Evolutionary conservation across 2,113 vertebrate species (phyloP).

Genomic region (Thermophis baileyi): DNA sequence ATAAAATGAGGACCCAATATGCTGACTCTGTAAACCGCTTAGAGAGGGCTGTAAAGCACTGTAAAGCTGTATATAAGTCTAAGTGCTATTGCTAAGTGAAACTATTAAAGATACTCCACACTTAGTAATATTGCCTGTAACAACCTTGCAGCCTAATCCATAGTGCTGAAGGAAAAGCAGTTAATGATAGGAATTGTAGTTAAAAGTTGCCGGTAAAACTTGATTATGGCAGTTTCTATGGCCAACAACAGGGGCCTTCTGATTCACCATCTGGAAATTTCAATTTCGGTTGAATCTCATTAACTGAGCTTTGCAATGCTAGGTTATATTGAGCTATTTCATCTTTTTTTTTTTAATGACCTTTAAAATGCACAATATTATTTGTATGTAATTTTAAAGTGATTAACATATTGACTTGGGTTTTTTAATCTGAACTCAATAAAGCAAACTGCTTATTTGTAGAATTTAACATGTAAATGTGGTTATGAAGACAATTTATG

Average conservation of each 20-base stretch:
- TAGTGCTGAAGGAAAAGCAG: background rate
- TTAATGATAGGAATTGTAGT: background rate
- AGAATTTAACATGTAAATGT: conserved; percentile 39
- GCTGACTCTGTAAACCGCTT: no score
- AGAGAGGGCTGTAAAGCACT: no score
- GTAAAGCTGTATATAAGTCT: no score
- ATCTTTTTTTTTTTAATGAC: background rate
- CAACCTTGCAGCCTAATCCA: background rate
- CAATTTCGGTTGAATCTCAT: background rate
- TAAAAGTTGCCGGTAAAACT: background rate
- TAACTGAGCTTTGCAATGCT: background rate
- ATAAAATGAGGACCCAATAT: no score
- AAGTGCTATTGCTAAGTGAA: background rate
- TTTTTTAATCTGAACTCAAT: conserved; percentile 36
- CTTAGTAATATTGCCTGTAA: background rate
- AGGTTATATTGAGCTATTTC: background rate
- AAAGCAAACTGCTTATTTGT: conserved; percentile 31
- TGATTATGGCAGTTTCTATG: background rate
- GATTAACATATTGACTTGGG: conserved; percentile 23
- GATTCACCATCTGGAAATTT: background rate
- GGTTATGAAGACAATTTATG: conserved; percentile 4
- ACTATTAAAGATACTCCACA: background rate
- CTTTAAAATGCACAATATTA: background rate
- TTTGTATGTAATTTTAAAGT: conserved; percentile 7
- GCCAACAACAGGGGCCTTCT: background rate